A percentile compares a stretch with the other conserved stretches of the same genome.
Conservation (phyloP, 2,888 invertebrate species). For the Lithosia quadra region DNA sequence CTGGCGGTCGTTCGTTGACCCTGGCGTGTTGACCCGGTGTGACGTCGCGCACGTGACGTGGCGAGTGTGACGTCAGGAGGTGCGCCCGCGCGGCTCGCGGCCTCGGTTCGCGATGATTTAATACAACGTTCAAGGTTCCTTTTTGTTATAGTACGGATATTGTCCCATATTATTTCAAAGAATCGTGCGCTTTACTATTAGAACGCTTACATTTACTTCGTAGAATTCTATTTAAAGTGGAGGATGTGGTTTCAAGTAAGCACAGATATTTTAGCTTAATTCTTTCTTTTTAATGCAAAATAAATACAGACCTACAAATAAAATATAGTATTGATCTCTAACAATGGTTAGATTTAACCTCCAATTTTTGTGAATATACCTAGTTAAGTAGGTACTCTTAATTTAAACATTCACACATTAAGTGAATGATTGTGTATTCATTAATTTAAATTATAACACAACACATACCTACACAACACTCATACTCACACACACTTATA, state of each 20-base stretch:
- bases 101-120: slow-evolving; percentile 62
- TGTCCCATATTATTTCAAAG: slow-evolving; percentile 53
- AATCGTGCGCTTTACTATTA: slow-evolving; percentile 35
- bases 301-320: not conserved
- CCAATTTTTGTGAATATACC: not conserved
- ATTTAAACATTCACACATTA: not conserved
- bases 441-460: not conserved
- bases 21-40: slow-evolving; percentile 64
- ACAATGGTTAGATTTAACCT: not conserved
- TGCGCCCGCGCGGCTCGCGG: slow-evolving; percentile 53
- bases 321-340: no score
- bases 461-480: no score
- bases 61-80: slow-evolving; percentile 69
- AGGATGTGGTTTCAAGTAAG: slow-evolving; percentile 22
- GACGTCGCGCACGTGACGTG: slow-evolving; percentile 75
- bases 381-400: no score
- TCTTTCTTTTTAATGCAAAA: not conserved
- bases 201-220: slow-evolving; percentile 32
- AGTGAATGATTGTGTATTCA: not conserved
- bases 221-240: slow-evolving; percentile 28
- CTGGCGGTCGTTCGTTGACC: slow-evolving; percentile 83
- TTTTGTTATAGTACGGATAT: slow-evolving; percentile 61
- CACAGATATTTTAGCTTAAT: not conserved
- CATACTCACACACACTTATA: no score
- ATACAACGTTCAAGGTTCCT: slow-evolving; percentile 70